phyloP scores from a whole-genome alignment of 2,888 invertebrate genomes.

The Acleris cristana region DNA sequence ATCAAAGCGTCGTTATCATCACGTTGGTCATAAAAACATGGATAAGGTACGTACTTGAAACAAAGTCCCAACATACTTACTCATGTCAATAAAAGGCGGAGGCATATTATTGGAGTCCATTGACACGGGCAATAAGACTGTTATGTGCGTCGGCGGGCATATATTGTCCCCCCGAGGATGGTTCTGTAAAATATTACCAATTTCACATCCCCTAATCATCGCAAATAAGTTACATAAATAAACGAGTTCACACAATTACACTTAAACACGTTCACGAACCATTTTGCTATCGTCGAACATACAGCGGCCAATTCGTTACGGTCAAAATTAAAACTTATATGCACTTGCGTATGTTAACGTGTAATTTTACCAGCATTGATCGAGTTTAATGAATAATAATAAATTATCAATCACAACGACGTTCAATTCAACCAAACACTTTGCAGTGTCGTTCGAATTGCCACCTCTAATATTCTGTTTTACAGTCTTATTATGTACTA shows the following conservation, averaged over 20 bases:
- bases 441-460: slow-evolving; percentile 26
- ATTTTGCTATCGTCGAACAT: slow-evolving; percentile 43
- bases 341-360: slow-evolving; percentile 3
- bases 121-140: slow-evolving; percentile 70
- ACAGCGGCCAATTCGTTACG: slow-evolving; percentile 17
- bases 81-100: slow-evolving; percentile 69
- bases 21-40: slow-evolving; percentile 18
- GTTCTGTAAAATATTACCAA: slow-evolving; percentile 64
- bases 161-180: slow-evolving; percentile 65
- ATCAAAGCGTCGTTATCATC: slow-evolving; percentile 22
- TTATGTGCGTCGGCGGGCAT: slow-evolving; percentile 65
- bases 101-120: slow-evolving; percentile 63
- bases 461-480: neutral
- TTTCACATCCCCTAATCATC: slow-evolving; percentile 60
- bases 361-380: slow-evolving; percentile 8
- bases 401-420: slow-evolving; percentile 24
- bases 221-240: slow-evolving; percentile 69
- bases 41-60: slow-evolving; percentile 19
- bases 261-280: slow-evolving; percentile 46
- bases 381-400: neutral
- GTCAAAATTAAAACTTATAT: slow-evolving; percentile 8
- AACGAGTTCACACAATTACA: slow-evolving; percentile 57
- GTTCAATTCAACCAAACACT: slow-evolving; percentile 29
- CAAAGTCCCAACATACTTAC: slow-evolving; percentile 53
- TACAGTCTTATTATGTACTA: neutral